Evolutionary conservation across 2,797 vertebrate species (phyloP), one percentile per base, ranked within the genome.

Genomic region (Schizopygopsis malacanthus): DNA sequence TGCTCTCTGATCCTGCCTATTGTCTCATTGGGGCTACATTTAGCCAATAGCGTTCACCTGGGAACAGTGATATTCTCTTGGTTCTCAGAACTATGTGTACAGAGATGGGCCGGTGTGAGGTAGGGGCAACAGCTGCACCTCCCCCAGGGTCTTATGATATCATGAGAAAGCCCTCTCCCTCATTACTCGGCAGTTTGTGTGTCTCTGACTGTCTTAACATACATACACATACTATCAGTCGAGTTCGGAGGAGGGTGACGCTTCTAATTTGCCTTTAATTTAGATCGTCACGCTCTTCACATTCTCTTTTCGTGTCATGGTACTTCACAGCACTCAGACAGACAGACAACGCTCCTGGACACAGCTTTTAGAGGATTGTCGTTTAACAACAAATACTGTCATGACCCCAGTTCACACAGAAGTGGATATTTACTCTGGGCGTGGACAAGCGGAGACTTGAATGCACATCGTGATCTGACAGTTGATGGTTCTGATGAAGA

Each of bases 61-160:
- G 61, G 50, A 79, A 83, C 50, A 83, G 39, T 67, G 16, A 69
- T 84, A 85, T 88, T 79, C 79, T 87, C 65, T 47, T 15, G 33
- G 33, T 90, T 88, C 90, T 54, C 67, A 84, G 85, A 85, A 85
- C 73, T 76, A 85, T 75, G 77, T 77, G 83, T 76, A 82, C 52
- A 45, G 39, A 41, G 52, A 75, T 83, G 65, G 77, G 83, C 50
- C 37, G n/a, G 45, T 78, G 22, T 78, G 79, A 87, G 72, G 71
- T 18, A 41, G 67, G 76, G 81, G 61, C 47, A 82, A 91, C 92
- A 93, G 92, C 91, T 93, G 92, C 88, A 88, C 85, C 83, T 86
- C 90, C 83, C 56, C 73, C 28, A 61, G 83, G 83, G 80, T 88
- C 87, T 87, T 84, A 85, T 89, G 89, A 91, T 88, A 86, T 70